Percentiles rank a stretch among this genome's conserved stretches.
phyloP scores from a whole-genome alignment of 2,113 vertebrate species.

The Ariopsis seemanni region DNA sequence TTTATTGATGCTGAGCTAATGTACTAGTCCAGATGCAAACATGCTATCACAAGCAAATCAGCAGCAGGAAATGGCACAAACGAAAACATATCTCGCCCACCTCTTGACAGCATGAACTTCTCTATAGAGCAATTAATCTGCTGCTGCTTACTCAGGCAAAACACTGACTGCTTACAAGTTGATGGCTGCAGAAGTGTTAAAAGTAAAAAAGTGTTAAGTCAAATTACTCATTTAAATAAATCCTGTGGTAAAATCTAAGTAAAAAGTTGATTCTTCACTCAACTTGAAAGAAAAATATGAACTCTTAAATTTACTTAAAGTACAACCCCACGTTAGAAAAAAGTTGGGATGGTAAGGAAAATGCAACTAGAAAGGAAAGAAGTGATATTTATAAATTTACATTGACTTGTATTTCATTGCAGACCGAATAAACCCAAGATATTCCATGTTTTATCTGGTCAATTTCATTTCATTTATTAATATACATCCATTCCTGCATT shows the following conservation, averaged over 20 bases:
- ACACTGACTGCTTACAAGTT: background rate
- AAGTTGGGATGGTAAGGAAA: too few relatives aligned
- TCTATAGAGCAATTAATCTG: background rate
- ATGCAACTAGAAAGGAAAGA: too few relatives aligned
- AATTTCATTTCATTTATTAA: too few relatives aligned
- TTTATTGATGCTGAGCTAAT: too few relatives aligned
- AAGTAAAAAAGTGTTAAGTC: background rate
- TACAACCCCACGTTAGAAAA: too few relatives aligned
- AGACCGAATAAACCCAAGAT: too few relatives aligned
- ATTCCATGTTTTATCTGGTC: too few relatives aligned
- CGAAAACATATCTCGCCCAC: background rate
- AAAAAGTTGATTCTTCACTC: background rate
- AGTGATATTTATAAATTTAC: too few relatives aligned
- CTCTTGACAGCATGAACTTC: background rate
- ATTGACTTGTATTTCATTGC: too few relatives aligned
- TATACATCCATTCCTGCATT: too few relatives aligned
- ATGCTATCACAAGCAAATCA: background rate
- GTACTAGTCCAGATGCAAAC: background rate
- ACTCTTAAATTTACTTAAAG: background rate
- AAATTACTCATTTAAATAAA: background rate
- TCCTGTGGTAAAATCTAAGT: background rate
- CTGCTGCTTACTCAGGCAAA: background rate
- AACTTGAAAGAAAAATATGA: background rate
- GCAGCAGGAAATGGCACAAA: conserved; percentile 1
- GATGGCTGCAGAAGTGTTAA: background rate